A percentile compares a stretch with the other conserved stretches of the same genome.
These are phyloP conservation scores for Sparus aurata DNA, from an alignment of 2,797 vertebrate species.

Conservation along the genomic window DNA sequence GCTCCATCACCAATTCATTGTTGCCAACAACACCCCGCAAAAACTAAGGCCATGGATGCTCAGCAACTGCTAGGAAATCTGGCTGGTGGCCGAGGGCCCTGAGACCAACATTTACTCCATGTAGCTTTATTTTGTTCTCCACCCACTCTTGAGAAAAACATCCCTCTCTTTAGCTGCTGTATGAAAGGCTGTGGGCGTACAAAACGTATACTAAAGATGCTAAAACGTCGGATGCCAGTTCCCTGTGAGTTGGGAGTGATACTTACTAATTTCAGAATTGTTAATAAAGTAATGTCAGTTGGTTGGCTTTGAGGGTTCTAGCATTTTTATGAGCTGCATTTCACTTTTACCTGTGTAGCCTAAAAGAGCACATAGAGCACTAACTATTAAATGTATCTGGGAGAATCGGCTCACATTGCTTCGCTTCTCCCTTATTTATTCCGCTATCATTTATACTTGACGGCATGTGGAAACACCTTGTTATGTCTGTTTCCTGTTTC, in stretches of 20 bases:
- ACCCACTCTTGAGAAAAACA: neutral
- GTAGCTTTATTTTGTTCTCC: neutral
- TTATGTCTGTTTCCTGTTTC: conserved; percentile 56
- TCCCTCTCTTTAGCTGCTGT: neutral
- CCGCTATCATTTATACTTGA: conserved; percentile 29
- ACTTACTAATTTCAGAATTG: neutral
- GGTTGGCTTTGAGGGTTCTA: neutral
- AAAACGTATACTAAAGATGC: neutral
- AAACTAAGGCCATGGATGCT: too few species aligned
- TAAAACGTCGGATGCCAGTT: neutral
- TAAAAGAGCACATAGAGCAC: neutral
- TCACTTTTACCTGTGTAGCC: neutral
- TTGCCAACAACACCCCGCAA: too few species aligned
- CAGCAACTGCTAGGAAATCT: too few species aligned
- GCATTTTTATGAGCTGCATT: neutral
- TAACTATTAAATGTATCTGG: neutral
- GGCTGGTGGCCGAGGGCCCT: too few species aligned
- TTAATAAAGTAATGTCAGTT: neutral
- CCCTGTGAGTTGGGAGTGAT: neutral
- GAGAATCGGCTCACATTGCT: neutral
- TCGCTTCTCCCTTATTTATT: conserved; percentile 15
- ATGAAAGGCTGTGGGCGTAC: neutral
- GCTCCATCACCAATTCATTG: too few species aligned
- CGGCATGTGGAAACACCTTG: conserved; percentile 46
- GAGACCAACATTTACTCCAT: too few species aligned